phyloP scores from a whole-genome alignment of 2,888 invertebrate genomes.

The Eupeodes luniger region DNA sequence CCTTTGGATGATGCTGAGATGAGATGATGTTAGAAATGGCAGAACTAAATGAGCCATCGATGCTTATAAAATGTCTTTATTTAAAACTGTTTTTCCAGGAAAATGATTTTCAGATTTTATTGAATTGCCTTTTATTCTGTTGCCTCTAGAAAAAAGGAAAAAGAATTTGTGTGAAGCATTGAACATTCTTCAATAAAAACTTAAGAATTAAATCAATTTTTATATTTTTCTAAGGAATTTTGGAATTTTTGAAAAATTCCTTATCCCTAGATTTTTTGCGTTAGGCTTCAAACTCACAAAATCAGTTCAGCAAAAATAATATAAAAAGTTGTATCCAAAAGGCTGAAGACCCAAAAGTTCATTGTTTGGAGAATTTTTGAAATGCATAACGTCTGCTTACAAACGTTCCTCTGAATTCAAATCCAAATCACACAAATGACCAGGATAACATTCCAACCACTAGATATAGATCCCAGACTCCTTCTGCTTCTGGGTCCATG shows the following conservation, averaged over 20 bases:
- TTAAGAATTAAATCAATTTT: no score
- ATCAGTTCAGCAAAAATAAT: no score
- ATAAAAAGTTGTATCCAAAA: no score
- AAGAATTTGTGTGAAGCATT: background rate
- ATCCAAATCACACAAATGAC: background rate
- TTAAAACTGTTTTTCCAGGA: background rate
- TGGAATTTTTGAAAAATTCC: no score
- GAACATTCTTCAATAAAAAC: background rate
- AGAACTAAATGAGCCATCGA: background rate
- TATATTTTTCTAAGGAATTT: no score
- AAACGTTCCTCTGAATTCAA: background rate
- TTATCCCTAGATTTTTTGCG: no score
- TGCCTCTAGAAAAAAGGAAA: background rate
- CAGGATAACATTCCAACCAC: background rate
- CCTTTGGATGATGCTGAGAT: no score
- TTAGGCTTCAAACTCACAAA: no score
- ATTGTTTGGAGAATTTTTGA: background rate
- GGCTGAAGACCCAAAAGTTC: background rate
- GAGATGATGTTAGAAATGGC: background rate
- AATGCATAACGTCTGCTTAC: background rate
- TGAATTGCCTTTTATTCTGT: background rate
- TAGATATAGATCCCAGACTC: background rate
- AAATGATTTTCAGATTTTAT: background rate
- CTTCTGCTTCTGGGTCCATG: background rate
- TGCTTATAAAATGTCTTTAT: conserved; percentile 12